Evolutionary conservation across 2,113 vertebrate species (phyloP), one percentile per base, ranked within the genome.

Genomic region (Brienomyrus brachyistius): DNA sequence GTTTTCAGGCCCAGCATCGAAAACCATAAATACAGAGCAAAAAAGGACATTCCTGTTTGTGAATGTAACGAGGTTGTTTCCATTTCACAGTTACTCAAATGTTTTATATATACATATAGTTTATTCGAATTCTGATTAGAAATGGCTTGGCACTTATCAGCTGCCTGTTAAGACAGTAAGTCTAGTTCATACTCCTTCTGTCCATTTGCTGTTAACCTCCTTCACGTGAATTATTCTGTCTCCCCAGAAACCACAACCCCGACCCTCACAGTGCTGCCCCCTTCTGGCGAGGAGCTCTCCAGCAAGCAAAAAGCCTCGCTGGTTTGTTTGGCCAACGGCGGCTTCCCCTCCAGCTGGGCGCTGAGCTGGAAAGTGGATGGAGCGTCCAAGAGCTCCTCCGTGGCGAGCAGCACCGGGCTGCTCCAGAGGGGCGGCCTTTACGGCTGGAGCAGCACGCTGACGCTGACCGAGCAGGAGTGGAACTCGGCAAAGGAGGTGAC

Each of bases 401-500:
- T 19, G n/a, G 31, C 27, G 27, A 47, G 84, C 54, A 91, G 91
- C 88, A 43, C 31, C 5, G 48, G 85, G 62, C n/a, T 80, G 19
- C 89, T 88, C 70, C 45, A 47, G 62, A 40, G 19, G 5, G 62
- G 52, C 15, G 90, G 90, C 62, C 90, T 3, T 86, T 93, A 93
- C 92, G 91, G 91, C 90, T 88, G 89, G 90, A 91, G 56, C 70
- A 90, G 83, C 90, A 86, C 35, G 50, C 83, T 89, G 52, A 89
- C 54, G 5, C 89, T 89, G 35, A 21, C 89, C 19, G 43, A 35
- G 23, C 89, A 92, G 35, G 89, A 91, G 86, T 94, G 93, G 93
- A 87, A 27, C 86, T 87, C 74, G 62, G 90, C 48, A 45, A 86
- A 31, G 74, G 86, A 91, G 87, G 92, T 94, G 87, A 91, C 59